Conservation (phyloP, 1,140 invertebrate species). For the Andricus grossulariae region DNA sequence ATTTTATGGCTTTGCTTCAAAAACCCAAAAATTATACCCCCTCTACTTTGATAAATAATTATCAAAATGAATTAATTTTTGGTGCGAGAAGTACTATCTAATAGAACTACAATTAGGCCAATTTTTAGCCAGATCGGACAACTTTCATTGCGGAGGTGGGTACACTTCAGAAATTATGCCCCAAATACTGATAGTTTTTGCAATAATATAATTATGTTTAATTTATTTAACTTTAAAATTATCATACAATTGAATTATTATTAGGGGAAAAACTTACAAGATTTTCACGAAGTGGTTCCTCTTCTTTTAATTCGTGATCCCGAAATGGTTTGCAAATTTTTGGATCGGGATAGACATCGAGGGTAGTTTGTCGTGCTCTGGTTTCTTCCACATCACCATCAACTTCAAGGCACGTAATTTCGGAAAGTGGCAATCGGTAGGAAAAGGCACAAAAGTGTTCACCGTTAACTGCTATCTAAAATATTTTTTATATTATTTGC, state of each 20-base stretch:
- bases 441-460: constrained; percentile 83
- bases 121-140: too few species aligned
- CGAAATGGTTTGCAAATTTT: constrained; percentile 60
- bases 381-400: constrained; percentile 78
- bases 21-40: too few species aligned
- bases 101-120: too few species aligned
- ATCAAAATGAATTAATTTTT: too few species aligned
- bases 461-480: constrained; percentile 82
- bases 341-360: constrained; percentile 75
- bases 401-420: constrained; percentile 77
- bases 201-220: background rate
- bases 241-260: background rate
- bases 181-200: background rate
- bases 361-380: constrained; percentile 66
- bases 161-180: too few species aligned
- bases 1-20: too few species aligned
- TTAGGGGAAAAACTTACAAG: constrained; percentile 55
- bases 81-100: too few species aligned
- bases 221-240: too few species aligned
- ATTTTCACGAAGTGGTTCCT: constrained; percentile 57
- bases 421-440: constrained; percentile 79
- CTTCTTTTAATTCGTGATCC: constrained; percentile 58
- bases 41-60: too few species aligned
- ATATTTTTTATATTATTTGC: constrained; percentile 30
- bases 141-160: too few species aligned